Evolutionary conservation across 2,113 vertebrate genomes (phyloP), one percentile per base, ranked within the genome.

Genomic region (Bagarius yarrelli): DNA sequence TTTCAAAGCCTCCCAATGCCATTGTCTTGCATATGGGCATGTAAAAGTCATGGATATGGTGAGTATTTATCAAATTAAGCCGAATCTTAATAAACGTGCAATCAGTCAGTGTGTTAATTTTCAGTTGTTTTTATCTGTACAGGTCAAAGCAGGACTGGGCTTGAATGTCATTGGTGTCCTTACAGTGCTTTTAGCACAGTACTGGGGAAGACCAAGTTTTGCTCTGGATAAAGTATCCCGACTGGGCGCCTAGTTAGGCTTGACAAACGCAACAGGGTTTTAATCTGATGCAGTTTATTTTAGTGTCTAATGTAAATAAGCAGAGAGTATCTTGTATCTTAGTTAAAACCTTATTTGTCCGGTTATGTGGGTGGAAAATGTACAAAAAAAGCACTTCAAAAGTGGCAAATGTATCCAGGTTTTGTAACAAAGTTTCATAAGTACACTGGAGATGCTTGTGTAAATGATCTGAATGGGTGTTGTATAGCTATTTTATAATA

Each of bases 111-210:
- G 32, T 15, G 21, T 14, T 73, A 74, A 74, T 74, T 19, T 9
- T 30, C 9, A 2, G 15, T 14, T 74, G 11, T 19, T 84, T 57
- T 61, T 82, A 16, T 79, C 81, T 11, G 76, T 91, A 70, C 86
- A 98, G 97, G 95, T 98, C 59, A 98, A 98, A 92, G 96, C 96
- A 70, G 97, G 97, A 74, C 89, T 97, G 82, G 96, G 95, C 0
- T 88, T 96, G 79, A 98, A 98, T 19, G 87, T 97, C 55, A 90
- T 98, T 0, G 94, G 96, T 70, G 89, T 97, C 70, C 92, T 94
- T 21, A 89, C 93, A 11, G 95, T 96, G 63, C 90, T 98, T 89
- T 83, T 98, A 59, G 95, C 88, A 40, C 44, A 91, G 89, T 56
- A 96, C 95, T 98, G 96, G 95, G 95, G 93, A 1, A 87, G 91